phyloP scores from a whole-genome alignment of 2,797 vertebrate species.

The Iguana delicatissima region DNA sequence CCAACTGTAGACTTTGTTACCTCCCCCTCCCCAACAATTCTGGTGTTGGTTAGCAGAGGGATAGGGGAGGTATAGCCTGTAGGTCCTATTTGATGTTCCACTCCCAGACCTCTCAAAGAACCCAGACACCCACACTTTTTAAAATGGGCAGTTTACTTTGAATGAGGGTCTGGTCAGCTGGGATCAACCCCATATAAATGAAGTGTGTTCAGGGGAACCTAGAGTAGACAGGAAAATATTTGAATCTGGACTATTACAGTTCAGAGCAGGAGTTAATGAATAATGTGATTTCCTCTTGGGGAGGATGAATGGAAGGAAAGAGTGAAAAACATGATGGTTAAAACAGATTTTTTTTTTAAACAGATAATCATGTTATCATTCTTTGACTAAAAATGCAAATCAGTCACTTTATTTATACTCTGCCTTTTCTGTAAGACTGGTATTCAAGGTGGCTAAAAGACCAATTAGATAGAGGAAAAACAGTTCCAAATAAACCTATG shows the following conservation, averaged over 20 bases:
- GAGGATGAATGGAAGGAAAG: not conserved
- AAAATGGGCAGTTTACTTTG: not conserved
- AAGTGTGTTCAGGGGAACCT: not conserved
- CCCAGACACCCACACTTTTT: too few relatives aligned
- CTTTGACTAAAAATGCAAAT: not conserved
- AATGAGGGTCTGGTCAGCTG: not conserved
- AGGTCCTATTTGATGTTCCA: too few relatives aligned
- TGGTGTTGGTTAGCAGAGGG: too few relatives aligned
- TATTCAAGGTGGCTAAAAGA: too few relatives aligned
- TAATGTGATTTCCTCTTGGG: not conserved
- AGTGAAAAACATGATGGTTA: not conserved
- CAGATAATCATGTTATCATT: not conserved
- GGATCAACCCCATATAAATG: not conserved
- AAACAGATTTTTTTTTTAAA: not conserved
- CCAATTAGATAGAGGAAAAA: not conserved
- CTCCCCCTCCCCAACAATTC: too few relatives aligned
- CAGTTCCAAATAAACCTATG: not conserved
- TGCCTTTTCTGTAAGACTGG: too few relatives aligned
- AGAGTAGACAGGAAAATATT: not conserved
- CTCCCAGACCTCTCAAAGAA: too few relatives aligned
- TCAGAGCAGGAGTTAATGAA: not conserved
- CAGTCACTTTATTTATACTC: not conserved
- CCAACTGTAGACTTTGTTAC: too few relatives aligned
- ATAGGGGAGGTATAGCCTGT: too few relatives aligned
- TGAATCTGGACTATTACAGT: not conserved